Evolutionary conservation across 2,113 vertebrate genomes (phyloP).

Genomic region (Rostratula benghalensis): DNA sequence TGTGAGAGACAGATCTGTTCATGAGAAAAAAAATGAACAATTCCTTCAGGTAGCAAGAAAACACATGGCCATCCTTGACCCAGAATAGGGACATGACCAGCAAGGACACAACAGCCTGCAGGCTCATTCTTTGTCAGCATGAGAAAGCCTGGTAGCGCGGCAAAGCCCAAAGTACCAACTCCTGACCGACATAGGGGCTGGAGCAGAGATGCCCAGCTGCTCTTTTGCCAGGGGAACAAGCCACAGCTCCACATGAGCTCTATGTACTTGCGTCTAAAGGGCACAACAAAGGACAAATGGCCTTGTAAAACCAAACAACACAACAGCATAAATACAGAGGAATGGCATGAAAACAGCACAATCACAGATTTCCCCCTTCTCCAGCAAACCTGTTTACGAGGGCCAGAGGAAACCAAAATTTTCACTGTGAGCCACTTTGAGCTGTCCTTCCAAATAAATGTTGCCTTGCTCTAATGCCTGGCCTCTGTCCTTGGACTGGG

Average conservation of each 20-base stretch:
- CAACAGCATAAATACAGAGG: neutral
- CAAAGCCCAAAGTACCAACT: neutral
- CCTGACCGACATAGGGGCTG: neutral
- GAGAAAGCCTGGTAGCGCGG: neutral
- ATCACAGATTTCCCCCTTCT: neutral
- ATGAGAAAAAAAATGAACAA: neutral
- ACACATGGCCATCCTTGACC: neutral
- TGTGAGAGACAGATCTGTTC: neutral
- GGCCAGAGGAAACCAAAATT: neutral
- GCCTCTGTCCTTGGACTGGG: conserved; percentile 14
- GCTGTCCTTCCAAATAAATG: conserved; percentile 14
- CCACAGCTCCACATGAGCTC: neutral
- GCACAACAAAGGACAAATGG: neutral
- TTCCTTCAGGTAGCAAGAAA: neutral
- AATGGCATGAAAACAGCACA: neutral
- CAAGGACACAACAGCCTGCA: neutral
- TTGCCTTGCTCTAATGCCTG: neutral
- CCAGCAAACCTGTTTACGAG: neutral
- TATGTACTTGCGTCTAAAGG: neutral
- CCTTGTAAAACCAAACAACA: neutral
- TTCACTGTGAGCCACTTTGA: neutral
- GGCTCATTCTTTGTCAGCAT: neutral
- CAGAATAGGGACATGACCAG: neutral
- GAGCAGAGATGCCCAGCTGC: conserved; percentile 6
- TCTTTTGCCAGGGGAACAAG: conserved; percentile 5